Evolutionary conservation across 2,888 invertebrate genomes (phyloP), one percentile per base, ranked within the genome.

Genomic region (Agrilus biguttatus): DNA sequence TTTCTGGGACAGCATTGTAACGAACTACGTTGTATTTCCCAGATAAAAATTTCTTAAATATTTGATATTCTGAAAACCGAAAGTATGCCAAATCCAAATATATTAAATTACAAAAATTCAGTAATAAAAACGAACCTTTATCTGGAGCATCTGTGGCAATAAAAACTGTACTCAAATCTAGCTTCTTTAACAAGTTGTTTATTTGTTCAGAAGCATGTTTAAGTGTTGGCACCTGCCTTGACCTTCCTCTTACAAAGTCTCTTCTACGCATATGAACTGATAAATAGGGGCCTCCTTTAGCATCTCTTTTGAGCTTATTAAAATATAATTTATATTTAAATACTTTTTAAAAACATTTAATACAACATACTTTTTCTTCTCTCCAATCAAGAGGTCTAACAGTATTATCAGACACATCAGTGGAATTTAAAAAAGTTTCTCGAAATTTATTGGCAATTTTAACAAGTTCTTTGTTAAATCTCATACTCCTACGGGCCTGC

Each of bases 401-500:
- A 3, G 80, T 80, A 21, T 67, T 66, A 61, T 84, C 84, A 1
- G 47, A 45, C 32, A 68, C 61, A 55, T 75, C 75, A 12, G 65
- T 69, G 1, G 86, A 85, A 56, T 78, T 71, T n/a, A 88, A 69
- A 53, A 71, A 66, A 14, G 60, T 55, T 39, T 57, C 54, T 36
- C 87, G 70, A 60, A 81, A 96, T 10, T 75, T 61, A 41, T 74
- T 71, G 0, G 89, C 93, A 33, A 80, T 72, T 38, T 70, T 51
- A 8, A 74, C 61, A 0, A 98, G 71, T 13, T 75, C 62, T 39
- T 70, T 68, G 45, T 83, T 81, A 62, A 95, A 97, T 52, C 87
- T 74, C 90, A 97, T 91, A 56, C 96, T 96, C 52, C 90, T 75
- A 46, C 90, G 71, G 14, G 84, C 87, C 51, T 72, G 69, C 96